Conservation (phyloP, 2,113 vertebrate species). For the Heterocephalus glaber region DNA sequence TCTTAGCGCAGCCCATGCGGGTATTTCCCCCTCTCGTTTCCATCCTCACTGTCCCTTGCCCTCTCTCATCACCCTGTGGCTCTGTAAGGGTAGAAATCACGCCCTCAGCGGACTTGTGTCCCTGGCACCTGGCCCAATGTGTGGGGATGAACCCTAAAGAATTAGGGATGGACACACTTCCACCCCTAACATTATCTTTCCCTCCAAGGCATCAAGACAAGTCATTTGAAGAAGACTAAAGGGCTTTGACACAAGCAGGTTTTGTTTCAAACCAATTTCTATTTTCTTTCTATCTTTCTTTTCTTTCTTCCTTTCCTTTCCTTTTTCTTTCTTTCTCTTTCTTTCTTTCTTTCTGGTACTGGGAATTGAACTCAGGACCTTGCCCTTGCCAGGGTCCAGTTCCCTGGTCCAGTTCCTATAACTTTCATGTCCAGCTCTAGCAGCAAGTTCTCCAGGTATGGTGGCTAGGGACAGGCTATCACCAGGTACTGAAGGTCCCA, state of each 20-base stretch:
- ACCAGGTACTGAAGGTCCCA: neutral
- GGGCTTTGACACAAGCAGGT: neutral
- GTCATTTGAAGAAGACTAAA: neutral
- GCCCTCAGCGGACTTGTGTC: neutral
- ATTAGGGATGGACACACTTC: neutral
- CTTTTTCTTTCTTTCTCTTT: no score
- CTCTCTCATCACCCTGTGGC: neutral
- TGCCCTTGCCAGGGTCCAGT: no score
- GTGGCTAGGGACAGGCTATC: neutral
- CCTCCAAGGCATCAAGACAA: neutral
- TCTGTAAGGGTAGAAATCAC: accelerated
- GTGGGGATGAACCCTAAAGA: neutral
- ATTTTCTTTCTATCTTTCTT: no score
- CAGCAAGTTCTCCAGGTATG: neutral
- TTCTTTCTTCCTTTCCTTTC: no score
- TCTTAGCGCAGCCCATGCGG: neutral
- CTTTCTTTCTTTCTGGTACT: no score
- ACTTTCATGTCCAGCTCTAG: neutral
- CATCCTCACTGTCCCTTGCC: neutral
- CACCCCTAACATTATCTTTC: no score
- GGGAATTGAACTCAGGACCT: no score
- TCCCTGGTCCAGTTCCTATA: neutral
- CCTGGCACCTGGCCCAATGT: neutral
- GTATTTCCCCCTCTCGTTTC: neutral
- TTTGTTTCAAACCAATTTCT: neutral